Conservation (phyloP, 2,888 invertebrate genomes). For the Andrena haemorrhoa region DNA sequence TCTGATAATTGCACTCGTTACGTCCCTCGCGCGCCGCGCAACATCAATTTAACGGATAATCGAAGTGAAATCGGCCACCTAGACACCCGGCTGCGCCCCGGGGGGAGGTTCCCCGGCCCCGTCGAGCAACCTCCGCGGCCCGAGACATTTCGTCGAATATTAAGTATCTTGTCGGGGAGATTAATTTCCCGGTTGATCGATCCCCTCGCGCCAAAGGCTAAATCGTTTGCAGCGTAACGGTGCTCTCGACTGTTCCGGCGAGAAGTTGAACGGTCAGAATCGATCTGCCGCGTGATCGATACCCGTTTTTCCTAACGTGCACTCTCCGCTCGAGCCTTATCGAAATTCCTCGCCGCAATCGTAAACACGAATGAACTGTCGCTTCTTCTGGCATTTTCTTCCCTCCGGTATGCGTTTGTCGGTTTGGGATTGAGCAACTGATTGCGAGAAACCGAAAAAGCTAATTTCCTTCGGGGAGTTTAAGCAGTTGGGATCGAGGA, state of each 20-base stretch:
- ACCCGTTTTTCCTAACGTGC: background rate
- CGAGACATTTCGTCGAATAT: constrained; percentile 34
- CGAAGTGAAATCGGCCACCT: constrained; percentile 40
- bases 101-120: background rate
- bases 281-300: constrained; percentile 13
- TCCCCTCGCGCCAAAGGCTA: constrained; percentile 15
- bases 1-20: constrained; percentile 76
- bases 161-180: constrained; percentile 43
- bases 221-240: constrained; percentile 1
- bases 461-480: background rate
- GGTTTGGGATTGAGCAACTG: background rate
- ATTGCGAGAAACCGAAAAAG: constrained; percentile 21
- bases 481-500: background rate
- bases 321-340: background rate
- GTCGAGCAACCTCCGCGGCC: background rate
- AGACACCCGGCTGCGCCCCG: constrained; percentile 6
- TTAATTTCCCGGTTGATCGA: constrained; percentile 60
- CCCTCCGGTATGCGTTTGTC: background rate
- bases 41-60: constrained; percentile 65
- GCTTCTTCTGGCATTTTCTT: background rate
- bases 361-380: background rate
- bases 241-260: background rate
- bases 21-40: constrained; percentile 44
- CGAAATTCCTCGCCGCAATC: constrained; percentile 23
- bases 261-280: constrained; percentile 8